These are phyloP conservation scores for Dermatemys mawii DNA, from an alignment of 2,113 vertebrate genomes.

Conservation along the genomic window DNA sequence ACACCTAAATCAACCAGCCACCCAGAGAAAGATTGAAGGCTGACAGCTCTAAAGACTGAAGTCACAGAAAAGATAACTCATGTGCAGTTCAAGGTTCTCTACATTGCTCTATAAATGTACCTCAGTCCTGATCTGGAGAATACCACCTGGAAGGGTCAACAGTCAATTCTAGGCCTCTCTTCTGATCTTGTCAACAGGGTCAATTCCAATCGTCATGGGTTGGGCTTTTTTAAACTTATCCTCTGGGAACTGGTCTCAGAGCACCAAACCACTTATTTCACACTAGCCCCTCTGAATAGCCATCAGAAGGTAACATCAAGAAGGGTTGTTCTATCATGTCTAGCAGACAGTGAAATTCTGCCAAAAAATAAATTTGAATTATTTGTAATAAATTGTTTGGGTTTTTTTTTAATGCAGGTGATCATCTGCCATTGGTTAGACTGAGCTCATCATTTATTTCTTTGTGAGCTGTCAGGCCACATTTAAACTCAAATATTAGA, in stretches of 20 bases:
- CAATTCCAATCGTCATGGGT: not conserved
- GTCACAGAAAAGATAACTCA: not conserved
- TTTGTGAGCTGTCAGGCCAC: conserved; percentile 47
- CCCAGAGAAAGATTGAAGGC: conserved; percentile 2
- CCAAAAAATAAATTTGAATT: conserved; percentile 28
- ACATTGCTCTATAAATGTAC: not conserved
- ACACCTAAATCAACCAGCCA: conserved; percentile 34
- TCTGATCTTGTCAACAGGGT: not conserved
- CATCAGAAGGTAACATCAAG: not conserved
- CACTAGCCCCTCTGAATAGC: not conserved
- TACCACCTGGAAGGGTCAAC: not conserved
- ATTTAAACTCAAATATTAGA: conserved; percentile 47
- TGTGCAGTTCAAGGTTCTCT: not conserved
- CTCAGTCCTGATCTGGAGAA: not conserved
- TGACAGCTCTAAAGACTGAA: conserved; percentile 13
- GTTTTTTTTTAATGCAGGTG: conserved; percentile 48
- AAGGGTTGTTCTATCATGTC: not conserved
- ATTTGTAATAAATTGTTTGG: conserved; percentile 59
- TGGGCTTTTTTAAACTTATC: not conserved
- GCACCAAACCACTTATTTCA: not conserved
- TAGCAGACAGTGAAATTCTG: conserved; percentile 17
- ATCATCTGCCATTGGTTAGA: conserved; percentile 67
- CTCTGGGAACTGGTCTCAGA: not conserved
- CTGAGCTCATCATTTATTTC: conserved; percentile 64
- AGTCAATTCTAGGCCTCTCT: not conserved